Evolutionary conservation across 2,113 vertebrate species (phyloP).

Genomic region (Pterocles burchelli): DNA sequence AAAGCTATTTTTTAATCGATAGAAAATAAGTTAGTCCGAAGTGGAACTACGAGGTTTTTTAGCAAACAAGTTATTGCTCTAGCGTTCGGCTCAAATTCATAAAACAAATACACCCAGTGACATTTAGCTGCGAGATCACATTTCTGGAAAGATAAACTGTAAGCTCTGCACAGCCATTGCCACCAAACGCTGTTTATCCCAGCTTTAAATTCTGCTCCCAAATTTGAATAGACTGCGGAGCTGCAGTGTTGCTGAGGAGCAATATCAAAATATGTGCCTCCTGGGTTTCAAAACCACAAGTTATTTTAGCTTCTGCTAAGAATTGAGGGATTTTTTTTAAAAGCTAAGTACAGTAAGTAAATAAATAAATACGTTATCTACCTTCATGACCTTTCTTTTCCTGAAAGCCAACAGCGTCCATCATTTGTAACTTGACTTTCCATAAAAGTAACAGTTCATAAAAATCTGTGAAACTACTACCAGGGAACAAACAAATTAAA

Average conservation of each 20-base stretch:
- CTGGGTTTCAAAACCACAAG: slow-evolving; percentile 33
- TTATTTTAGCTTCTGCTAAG: slow-evolving; percentile 60
- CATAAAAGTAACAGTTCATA: slow-evolving; percentile 77
- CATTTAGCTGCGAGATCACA: slow-evolving; percentile 19
- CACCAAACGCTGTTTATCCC: slow-evolving; percentile 22
- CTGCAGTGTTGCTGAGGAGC: slow-evolving; percentile 51
- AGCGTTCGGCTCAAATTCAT: not conserved
- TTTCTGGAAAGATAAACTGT: slow-evolving; percentile 25
- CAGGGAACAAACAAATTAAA: slow-evolving; percentile 78
- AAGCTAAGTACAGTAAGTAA: slow-evolving; percentile 29
- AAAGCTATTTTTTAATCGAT: not conserved
- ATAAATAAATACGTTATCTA: slow-evolving; percentile 59
- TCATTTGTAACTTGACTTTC: slow-evolving; percentile 69
- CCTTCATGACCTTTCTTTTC: slow-evolving; percentile 48
- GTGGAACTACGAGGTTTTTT: not conserved
- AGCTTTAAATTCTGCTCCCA: slow-evolving; percentile 55
- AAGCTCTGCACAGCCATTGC: slow-evolving; percentile 22
- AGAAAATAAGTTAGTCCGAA: not conserved
- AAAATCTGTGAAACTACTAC: slow-evolving; percentile 75
- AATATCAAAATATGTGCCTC: slow-evolving; percentile 63
- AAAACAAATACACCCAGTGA: slow-evolving; percentile 2
- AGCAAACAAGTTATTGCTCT: not conserved
- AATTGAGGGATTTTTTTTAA: not conserved
- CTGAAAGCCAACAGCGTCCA: slow-evolving; percentile 61
- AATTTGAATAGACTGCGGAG: slow-evolving; percentile 60